Conservation (phyloP, 2,113 vertebrate genomes). For the Chlamydotis undulata region DNA sequence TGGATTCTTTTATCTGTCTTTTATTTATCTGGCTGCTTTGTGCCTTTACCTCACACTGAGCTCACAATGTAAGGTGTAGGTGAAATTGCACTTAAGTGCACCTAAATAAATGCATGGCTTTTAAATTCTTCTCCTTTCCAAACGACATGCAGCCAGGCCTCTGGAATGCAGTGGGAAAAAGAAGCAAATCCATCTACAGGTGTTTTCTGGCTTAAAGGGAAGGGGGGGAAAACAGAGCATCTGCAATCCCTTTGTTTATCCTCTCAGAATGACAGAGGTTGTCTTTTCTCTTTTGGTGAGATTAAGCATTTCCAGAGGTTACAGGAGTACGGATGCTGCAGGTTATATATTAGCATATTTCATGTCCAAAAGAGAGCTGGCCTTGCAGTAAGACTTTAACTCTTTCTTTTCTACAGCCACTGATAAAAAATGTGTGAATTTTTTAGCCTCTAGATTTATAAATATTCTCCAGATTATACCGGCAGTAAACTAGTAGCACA, state of each 20-base stretch:
- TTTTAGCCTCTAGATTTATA: neutral
- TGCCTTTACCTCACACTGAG: neutral
- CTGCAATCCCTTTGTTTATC: slow-evolving; percentile 3
- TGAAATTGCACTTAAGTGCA: neutral
- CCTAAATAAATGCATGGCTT: neutral
- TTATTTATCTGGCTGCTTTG: neutral
- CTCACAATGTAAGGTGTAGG: neutral
- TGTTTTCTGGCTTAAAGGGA: neutral
- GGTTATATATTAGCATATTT: slow-evolving; percentile 29
- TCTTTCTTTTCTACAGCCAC: neutral
- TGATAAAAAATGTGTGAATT: neutral
- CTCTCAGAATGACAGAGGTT: neutral
- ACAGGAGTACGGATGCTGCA: neutral
- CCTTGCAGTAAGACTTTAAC: neutral
- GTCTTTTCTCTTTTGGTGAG: slow-evolving; percentile 3
- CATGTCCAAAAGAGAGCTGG: neutral
- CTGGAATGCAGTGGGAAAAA: neutral
- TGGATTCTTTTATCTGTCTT: neutral
- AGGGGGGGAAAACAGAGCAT: neutral
- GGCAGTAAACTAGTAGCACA: neutral
- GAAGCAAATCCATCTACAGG: neutral
- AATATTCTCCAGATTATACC: neutral
- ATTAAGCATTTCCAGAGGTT: slow-evolving; percentile 15
- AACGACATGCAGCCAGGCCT: neutral
- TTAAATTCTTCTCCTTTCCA: neutral